These are phyloP conservation scores for Hydrozoanthus gracilis DNA, from an alignment of 92 coral and sea anemone genomes.

Conservation along the genomic window DNA sequence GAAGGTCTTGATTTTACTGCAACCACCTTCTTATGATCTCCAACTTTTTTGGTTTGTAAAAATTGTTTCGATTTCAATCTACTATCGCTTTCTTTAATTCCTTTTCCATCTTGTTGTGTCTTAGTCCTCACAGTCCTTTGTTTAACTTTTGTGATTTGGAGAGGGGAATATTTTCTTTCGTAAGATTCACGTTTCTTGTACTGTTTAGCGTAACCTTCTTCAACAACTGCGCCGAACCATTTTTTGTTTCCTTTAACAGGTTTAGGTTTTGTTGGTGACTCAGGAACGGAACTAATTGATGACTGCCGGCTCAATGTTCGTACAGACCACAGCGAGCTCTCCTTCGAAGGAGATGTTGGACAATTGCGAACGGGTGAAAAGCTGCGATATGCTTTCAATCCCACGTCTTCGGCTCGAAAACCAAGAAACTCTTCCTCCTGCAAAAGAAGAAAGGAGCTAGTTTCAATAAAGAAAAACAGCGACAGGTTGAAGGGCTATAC, in stretches of 20 bases:
- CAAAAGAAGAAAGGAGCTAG: constrained; percentile 6
- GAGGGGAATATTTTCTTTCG: constrained; percentile 81
- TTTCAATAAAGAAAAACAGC: not conserved
- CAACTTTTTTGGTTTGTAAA: constrained; percentile 5
- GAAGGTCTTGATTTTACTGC: constrained; percentile 64
- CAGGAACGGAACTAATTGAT: constrained; percentile 28
- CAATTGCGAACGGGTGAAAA: constrained; percentile 52
- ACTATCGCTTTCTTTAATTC: constrained; percentile 15
- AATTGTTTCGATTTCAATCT: constrained; percentile 30
- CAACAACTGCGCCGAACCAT: constrained; percentile 52
- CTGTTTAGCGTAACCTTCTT: constrained; percentile 89
- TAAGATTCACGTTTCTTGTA: constrained; percentile 96
- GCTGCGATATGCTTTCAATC: constrained; percentile 85
- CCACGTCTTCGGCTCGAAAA: constrained; percentile 94
- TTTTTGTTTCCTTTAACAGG: constrained; percentile 9
- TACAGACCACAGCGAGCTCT: constrained; percentile 50
- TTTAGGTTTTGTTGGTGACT: constrained; percentile 21
- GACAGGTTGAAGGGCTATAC: constrained; percentile 28
- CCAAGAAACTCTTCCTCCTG: constrained; percentile 94
- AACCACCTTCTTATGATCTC: constrained; percentile 27
- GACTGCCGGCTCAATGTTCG: constrained; percentile 46
- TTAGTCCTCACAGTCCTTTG: constrained; percentile 28
- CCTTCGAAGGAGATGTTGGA: constrained; percentile 47
- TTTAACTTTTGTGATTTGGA: constrained; percentile 39
- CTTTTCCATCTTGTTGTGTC: constrained; percentile 69